Base-by-base conservation (phyloP, 1,140 invertebrate species). In the Drosophila kikkawai region DNA sequence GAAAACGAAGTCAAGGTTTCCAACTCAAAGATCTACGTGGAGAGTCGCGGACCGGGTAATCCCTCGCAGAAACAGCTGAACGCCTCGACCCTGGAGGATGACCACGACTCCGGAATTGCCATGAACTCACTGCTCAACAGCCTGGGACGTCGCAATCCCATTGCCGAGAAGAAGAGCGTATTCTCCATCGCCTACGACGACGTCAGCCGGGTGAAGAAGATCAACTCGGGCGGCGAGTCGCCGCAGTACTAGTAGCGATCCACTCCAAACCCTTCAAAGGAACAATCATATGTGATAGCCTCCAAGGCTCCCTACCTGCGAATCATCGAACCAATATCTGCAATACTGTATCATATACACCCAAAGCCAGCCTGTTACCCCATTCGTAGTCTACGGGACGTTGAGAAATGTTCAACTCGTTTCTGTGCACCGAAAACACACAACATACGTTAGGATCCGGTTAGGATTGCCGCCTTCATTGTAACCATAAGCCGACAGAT, bases 151-250 rank as follows among this genome's bases (percentile, higher is more conserved):
- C 92, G 95, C 79, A 94, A 96, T 82, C 95, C 96, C 50, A 95
- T 98, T 68, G 95, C 97, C 26, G 97, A 98, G 81, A 98, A 98
- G 93, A 98, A 98, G 87, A 98, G 97, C 91, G 95, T 98, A n/a
- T 98, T 98, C 82, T 97, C 97, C 1, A 98, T 98, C 76, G 97
- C 97, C 3, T 98, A 98, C 85, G 97, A 97, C 87, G 97, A 97
- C 86, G 96, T 98, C 29, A 93, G 82, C 50, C 84, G 91, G 34
- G 91, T 93, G 1, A 92, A 92, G 60, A 92, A 91, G 61, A 93
- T 93, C 48, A 57, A 83, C 57, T 92, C 92, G 26, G 92, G 92
- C 22, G 92, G 91, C 50, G 92, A 93, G 60, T 93, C 92, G 36
- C 92, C 92, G 32, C 87, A 92, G 68, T 91, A 92, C 71, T 92